phyloP scores from a whole-genome alignment of 53 echinoderm and acorn worm genomes.

The Arbacia lixula region DNA sequence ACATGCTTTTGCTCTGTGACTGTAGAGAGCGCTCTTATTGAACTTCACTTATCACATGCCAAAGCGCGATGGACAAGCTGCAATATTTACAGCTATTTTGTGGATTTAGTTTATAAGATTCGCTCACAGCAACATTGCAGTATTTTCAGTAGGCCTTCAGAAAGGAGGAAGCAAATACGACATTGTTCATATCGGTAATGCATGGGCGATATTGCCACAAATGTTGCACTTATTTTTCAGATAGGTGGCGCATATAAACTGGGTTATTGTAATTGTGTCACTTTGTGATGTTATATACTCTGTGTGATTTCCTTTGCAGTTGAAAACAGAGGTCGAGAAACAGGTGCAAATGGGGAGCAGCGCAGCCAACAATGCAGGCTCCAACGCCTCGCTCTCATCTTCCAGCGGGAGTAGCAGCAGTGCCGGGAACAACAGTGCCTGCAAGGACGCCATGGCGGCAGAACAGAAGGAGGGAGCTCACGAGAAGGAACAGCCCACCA shows the following conservation, averaged over 20 bases:
- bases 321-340: slow-evolving; percentile 66
- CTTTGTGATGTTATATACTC: too few relatives aligned
- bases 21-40: too few relatives aligned
- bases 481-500: slow-evolving; percentile 69
- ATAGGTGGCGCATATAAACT: too few relatives aligned
- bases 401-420: slow-evolving; percentile 60
- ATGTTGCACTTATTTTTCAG: too few relatives aligned
- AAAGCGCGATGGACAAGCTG: too few relatives aligned
- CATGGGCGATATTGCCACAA: too few relatives aligned
- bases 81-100: too few relatives aligned
- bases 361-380: slow-evolving; percentile 11
- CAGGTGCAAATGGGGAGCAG: slow-evolving; percentile 49
- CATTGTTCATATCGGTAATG: background rate
- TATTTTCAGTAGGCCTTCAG: background rate
- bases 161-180: background rate
- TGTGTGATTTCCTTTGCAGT: slow-evolving; percentile 38
- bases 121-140: background rate
- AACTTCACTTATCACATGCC: too few relatives aligned
- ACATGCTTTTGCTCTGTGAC: too few relatives aligned
- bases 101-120: too few relatives aligned
- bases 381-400: slow-evolving; percentile 25
- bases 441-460: background rate
- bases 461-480: slow-evolving; percentile 77
- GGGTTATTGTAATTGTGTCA: too few relatives aligned
- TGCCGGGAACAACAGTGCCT: slow-evolving; percentile 8